phyloP scores from a whole-genome alignment of 2,797 vertebrate species.

The Vespertilio murinus region DNA sequence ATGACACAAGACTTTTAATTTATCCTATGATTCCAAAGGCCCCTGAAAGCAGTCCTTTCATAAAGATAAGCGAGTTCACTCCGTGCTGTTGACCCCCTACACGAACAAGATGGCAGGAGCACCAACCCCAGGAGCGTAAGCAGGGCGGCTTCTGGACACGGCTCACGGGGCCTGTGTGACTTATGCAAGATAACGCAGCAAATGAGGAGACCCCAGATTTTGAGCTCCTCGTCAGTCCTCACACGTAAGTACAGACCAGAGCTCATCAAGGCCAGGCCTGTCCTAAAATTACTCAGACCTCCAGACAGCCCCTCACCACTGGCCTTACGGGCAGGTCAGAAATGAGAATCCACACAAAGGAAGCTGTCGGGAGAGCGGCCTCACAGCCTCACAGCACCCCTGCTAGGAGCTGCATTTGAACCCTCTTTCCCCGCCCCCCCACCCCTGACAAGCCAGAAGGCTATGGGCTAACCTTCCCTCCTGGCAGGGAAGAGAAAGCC shows the following conservation, averaged over 20 bases:
- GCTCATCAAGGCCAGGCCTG: background rate
- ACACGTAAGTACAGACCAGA: background rate
- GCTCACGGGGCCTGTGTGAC: accelerated
- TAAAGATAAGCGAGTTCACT: background rate
- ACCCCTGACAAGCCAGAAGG: background rate
- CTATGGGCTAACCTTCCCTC: background rate
- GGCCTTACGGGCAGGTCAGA: background rate
- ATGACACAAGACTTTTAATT: background rate
- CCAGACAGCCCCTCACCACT: background rate
- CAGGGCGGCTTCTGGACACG: background rate
- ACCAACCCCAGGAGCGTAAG: background rate
- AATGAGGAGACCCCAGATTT: background rate
- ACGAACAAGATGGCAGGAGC: background rate
- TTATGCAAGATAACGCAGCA: background rate
- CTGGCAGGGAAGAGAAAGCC: background rate
- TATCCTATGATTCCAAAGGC: background rate
- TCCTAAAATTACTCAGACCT: background rate
- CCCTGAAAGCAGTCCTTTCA: background rate
- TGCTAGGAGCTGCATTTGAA: background rate
- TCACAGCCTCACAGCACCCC: background rate
- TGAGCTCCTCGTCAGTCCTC: background rate
- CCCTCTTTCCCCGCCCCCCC: background rate
- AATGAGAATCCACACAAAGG: background rate
- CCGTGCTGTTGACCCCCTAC: background rate
- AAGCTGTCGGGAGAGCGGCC: background rate